Percentiles rank a stretch among this genome's conserved stretches.
These are phyloP conservation scores for Otocyon megalotis DNA, from an alignment of 2,113 vertebrate species.

Conservation along the genomic window DNA sequence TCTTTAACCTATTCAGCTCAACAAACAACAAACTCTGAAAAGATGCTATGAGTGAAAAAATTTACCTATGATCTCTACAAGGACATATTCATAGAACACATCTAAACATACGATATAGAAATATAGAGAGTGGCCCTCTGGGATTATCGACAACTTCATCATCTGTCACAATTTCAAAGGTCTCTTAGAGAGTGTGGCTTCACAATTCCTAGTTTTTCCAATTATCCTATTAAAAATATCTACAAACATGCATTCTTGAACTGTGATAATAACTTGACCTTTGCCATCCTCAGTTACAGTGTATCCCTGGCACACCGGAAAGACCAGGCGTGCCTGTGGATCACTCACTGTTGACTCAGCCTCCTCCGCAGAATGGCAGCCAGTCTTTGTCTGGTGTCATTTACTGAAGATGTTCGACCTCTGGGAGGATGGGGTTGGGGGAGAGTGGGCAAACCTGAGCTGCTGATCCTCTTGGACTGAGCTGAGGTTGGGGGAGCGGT, in stretches of 20 bases:
- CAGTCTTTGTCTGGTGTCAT: conserved; percentile 80
- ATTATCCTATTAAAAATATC: not conserved
- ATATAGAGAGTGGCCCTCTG: not conserved
- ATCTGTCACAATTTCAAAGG: conserved; percentile 14
- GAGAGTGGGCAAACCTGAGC: conserved; percentile 12
- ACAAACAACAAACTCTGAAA: not conserved
- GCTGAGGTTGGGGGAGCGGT: not conserved
- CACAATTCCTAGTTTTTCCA: not conserved
- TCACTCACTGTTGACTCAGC: conserved; percentile 81
- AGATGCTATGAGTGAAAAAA: not conserved
- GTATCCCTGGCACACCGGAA: not conserved
- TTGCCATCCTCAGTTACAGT: not conserved
- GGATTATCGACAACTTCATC: conserved; percentile 43
- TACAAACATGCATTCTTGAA: not conserved
- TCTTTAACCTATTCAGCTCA: not conserved
- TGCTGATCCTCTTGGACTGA: not conserved
- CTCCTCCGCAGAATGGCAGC: conserved; percentile 77
- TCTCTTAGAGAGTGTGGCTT: conserved; percentile 9
- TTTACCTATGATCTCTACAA: conserved; percentile 57
- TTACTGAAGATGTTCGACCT: conserved; percentile 72
- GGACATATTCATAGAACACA: not conserved
- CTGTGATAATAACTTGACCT: not conserved
- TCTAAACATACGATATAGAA: not conserved
- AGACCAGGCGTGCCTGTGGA: not conserved
- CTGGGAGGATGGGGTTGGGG: conserved; percentile 79